Evolutionary conservation across 1,140 invertebrate species (phyloP).

Genomic region (Drosophila pseudoananassae): DNA sequence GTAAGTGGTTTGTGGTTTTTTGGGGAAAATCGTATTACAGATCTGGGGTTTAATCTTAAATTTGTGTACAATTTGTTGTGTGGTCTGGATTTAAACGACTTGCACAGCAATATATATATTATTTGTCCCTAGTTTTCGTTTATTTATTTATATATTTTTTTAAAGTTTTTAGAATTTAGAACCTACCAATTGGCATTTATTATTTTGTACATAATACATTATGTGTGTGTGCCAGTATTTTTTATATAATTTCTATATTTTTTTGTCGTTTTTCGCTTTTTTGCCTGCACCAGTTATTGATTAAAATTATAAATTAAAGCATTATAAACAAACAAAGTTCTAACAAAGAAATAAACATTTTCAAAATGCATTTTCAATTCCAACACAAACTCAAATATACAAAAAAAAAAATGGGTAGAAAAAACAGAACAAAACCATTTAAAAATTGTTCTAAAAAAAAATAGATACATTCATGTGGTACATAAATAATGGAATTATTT

Average conservation of each 20-base stretch:
- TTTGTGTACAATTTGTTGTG: constrained; percentile 23
- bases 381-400: constrained; percentile 3
- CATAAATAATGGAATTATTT: constrained; percentile 43
- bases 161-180: constrained; percentile 13
- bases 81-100: constrained; percentile 5
- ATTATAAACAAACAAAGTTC: constrained; percentile 41
- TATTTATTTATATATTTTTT: background rate
- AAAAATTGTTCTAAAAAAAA: constrained; percentile 31
- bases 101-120: constrained; percentile 7
- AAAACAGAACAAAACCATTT: constrained; percentile 28
- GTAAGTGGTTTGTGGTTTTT: constrained; percentile 10
- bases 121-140: constrained; percentile 9
- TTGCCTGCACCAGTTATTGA: constrained; percentile 73
- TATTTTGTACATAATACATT: constrained; percentile 45
- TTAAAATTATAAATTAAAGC: constrained; percentile 43
- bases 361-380: constrained; percentile 39
- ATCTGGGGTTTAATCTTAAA: constrained; percentile 9
- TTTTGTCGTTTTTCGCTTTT: constrained; percentile 25
- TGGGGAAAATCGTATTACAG: constrained; percentile 18
- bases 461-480: constrained; percentile 36
- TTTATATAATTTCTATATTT: constrained; percentile 26
- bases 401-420: background rate
- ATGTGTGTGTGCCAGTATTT: constrained; percentile 23
- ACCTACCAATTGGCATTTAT: constrained; percentile 23
- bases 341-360: constrained; percentile 52